Evolutionary conservation across 2,113 vertebrate genomes (phyloP), one percentile per base, ranked within the genome.

Genomic region (Dicrurus megarhynchus): DNA sequence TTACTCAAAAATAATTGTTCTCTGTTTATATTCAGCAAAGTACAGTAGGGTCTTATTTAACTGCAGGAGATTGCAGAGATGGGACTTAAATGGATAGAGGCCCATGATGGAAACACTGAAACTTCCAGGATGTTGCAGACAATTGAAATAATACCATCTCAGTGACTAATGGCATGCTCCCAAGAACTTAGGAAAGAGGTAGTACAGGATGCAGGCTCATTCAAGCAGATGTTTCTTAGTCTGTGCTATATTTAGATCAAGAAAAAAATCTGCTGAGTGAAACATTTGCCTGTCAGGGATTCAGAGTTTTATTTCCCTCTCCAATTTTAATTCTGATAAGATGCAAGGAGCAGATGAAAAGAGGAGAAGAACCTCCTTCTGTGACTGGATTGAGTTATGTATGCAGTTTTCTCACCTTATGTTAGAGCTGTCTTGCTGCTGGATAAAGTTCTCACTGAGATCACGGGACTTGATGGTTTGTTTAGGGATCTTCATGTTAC

Each of bases 201-300:
- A 96, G 94, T 95, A 68, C 92, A 96, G 95, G 89, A 64, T 70
- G 69, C 82, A 90, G 87, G 74, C 88, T 83, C 37, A 44, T 73
- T 93, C 90, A 80, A 84, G 56, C 87, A 91, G 81, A 93, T 96
- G 96, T 97, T 97, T 95, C 96, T 97, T 83, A 27, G 57, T 47
- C 93, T 59, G 26, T 78, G 44, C 81, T 96, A 95, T 95, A 89
- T 96, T 96, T 95, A 95, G 95, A 77, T 83, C 27, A 95, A 87
- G 68, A 75, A 79, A 77, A 91, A 84, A 79, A 59, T 60, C 77
- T 75, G 73, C 61, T 93, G 74, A 57, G 75, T 80, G 75, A 96
- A 95, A 91, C 57, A 77, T 91, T 91, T 92, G 84, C 78, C 65
- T 93, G 84, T 84, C 44, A 92, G 71, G 73, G 88, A 90, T 92